phyloP scores from a whole-genome alignment of 2,888 invertebrate species.

The Shargacucullia verbasci region DNA sequence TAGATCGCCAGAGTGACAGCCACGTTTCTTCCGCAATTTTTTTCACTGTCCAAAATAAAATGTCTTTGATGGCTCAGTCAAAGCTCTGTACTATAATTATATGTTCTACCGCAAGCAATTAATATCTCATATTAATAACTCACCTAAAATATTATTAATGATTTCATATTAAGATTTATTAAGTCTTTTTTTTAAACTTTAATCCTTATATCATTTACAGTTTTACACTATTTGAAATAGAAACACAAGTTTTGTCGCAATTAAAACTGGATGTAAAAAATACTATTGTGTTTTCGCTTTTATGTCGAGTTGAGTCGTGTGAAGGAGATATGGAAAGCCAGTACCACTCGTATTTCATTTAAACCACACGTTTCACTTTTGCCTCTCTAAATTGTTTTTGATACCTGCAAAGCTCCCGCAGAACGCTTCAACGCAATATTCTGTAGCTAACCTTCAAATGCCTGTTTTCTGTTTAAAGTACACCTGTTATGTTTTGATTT shows the following conservation, averaged over 20 bases:
- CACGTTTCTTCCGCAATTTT: constrained; percentile 56
- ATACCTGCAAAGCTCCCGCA: constrained; percentile 38
- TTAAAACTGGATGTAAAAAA: constrained; percentile 64
- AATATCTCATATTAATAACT: constrained; percentile 1
- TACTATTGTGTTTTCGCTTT: constrained; percentile 63
- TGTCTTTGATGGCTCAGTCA: constrained; percentile 20
- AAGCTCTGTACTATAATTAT: constrained; percentile 5
- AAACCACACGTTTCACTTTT: constrained; percentile 67
- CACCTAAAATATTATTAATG: not conserved
- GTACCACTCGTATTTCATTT: constrained; percentile 59
- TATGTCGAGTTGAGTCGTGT: constrained; percentile 61
- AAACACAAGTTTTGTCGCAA: constrained; percentile 53
- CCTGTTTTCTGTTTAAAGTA: constrained; percentile 33
- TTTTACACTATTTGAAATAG: constrained; percentile 20
- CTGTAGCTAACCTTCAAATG: constrained; percentile 38
- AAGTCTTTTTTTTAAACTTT: not conserved
- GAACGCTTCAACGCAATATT: constrained; percentile 30
- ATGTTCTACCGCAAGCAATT: constrained; percentile 13
- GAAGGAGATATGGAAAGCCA: constrained; percentile 75
- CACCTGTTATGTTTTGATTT: constrained; percentile 35
- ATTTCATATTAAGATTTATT: too few species aligned
- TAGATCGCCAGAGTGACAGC: constrained; percentile 67
- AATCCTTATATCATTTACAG: not conserved
- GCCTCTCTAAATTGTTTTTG: constrained; percentile 51
- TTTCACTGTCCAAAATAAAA: constrained; percentile 40